Base-by-base conservation (phyloP, 2,888 invertebrate species). In the Agrypnus murinus region DNA sequence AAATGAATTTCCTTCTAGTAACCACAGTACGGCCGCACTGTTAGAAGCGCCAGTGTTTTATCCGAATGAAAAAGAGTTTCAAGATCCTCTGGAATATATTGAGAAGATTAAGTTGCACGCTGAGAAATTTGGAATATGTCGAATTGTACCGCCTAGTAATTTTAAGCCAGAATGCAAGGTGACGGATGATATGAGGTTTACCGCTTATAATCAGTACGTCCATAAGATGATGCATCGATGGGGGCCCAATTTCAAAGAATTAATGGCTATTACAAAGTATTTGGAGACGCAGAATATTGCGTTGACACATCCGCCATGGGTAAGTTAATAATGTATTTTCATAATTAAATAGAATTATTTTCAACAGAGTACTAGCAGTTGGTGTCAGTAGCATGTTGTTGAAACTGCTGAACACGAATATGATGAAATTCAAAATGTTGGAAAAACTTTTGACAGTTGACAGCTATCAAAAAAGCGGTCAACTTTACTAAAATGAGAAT, bases 121-220 rank as follows among this genome's bases (percentile, higher is more conserved):
- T 0, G 92, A 93, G 48, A 90, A 92, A 69, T 96, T 90, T 83
- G 97, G 97, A 0, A 90, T 98, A 69, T 97, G 97, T 81, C 90
- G 93, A 74, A 93, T 98, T 25, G 91, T 96, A 17, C 95, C 97
- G 2, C 97, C 97, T 0, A 82, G 88, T 0, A 90, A 87, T 69
- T 96, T 95, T 80, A 91, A 92, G 79, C 93, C 95, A 1, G 93
- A 94, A 74, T 96, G 96, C 80, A 91, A 92, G 76, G 90, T 96
- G 0, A 90, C 92, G 9, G 96, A 97, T 74, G 94, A 95, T 71
- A 92, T 95, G 89, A 86, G 95, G 2, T 97, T 98, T 80, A 93
- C 92, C 0, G 94, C 95, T 0, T 93, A 93, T 74, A 95, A 96
- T 84, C 98, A 98, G 81, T 96, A 96, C 79, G 91, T 97, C 0